Base-by-base conservation (phyloP, 2,113 vertebrate genomes). In the Callocephalon fimbriatum region DNA sequence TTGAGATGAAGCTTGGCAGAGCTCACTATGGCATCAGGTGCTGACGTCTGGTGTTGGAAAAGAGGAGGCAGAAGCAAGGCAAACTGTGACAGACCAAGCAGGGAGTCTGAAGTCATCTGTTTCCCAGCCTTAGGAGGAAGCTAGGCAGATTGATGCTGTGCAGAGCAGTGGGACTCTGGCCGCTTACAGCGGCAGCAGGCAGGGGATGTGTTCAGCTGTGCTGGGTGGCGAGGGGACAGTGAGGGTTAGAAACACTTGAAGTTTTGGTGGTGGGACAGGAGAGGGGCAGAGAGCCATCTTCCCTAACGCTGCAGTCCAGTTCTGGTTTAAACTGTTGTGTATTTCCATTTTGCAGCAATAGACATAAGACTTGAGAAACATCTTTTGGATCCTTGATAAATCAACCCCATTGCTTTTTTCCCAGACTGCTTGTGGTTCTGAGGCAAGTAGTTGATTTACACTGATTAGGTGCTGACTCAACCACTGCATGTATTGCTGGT, bases 31-130 rank as follows among this genome's bases (percentile, higher is more conserved):
- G 94, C 96, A 97, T 97, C 95, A 97, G 96, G 95, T 97, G 91
- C 93, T 96, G 90, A 94, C 83, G 95, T 97, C 95, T 98, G 94
- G 91, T 96, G 86, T 95, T 95, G 95, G 91, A 94, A 93, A 91
- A 96, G 93, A 94, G 89, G 88, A 93, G 86, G 87, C 92, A 92
- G 95, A 93, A 96, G 87, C 91, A 93, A 97, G 93, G 81, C 93
- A 96, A 97, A 95, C 95, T 95, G 88, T 93, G 96, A 93, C 95
- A 97, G 96, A 94, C 93, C 80, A 96, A 95, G 96, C 93, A 94
- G 97, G 94, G 93, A 92, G 59, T 61, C 91, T 96, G 87, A 53
- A 93, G 89, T 90, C 92, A 90, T 96, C 91, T 97, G 95, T 93
- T 95, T 85, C 85, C 32, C 59, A 91, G 74, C 83, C 91, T 81